Evolutionary conservation across 30 jellyfish, hydroid and myxozoan species (phyloP).

Genomic region (Aurelia aurita complex sp. Pacific): DNA sequence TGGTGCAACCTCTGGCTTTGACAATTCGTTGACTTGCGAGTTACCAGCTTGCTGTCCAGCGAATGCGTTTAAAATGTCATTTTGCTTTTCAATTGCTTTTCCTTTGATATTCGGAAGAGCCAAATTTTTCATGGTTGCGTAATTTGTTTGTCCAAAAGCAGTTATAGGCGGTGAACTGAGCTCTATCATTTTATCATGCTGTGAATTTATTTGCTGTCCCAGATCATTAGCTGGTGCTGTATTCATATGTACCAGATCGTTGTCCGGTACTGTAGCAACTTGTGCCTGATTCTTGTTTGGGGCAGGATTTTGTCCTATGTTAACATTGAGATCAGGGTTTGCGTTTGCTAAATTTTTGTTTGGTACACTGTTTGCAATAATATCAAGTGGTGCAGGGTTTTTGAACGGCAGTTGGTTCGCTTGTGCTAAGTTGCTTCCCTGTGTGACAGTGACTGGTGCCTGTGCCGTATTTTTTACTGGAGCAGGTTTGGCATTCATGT

Average conservation of each 20-base stretch:
- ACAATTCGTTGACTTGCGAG: not conserved
- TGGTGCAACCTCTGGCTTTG: conserved; percentile 9
- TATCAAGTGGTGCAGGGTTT: not conserved
- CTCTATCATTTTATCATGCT: conserved; percentile 43
- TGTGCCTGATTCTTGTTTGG: conserved; percentile 1
- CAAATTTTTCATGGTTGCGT: conserved; percentile 24
- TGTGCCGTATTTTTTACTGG: not conserved
- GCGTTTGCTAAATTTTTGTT: not conserved
- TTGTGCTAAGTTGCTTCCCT: not conserved
- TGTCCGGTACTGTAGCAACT: conserved; percentile 7
- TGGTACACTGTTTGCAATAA: not conserved
- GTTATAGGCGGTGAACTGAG: conserved; percentile 47
- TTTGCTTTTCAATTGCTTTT: not conserved
- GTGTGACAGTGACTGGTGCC: too few species aligned
- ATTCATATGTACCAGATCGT: conserved; percentile 20
- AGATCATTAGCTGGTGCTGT: conserved; percentile 8
- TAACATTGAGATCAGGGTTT: not conserved
- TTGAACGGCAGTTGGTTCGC: not conserved
- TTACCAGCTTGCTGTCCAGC: not conserved
- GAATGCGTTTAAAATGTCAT: conserved; percentile 1
- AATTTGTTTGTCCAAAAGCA: conserved; percentile 16
- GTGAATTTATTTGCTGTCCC: conserved; percentile 6
- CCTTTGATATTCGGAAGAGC: conserved; percentile 2
- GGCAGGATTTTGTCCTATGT: conserved; percentile 7
- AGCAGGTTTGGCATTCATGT: not conserved